A percentile compares a stretch with the other conserved stretches of the same genome.
Conservation (phyloP, 2,888 invertebrate genomes). For the Orchesella flavescens region DNA sequence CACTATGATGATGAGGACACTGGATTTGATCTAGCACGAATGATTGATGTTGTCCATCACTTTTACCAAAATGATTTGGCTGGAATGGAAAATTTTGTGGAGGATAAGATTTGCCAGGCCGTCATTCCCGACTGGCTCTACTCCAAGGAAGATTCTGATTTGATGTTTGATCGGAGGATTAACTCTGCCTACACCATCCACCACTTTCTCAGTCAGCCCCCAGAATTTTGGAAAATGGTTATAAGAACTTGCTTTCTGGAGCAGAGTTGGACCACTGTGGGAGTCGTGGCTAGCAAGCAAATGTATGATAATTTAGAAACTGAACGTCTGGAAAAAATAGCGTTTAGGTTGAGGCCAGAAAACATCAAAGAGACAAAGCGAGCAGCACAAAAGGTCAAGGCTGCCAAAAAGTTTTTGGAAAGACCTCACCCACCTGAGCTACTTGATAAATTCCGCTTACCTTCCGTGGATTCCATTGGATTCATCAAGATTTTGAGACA, state of each 20-base stretch:
- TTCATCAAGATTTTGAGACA: constrained; percentile 28
- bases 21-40: constrained; percentile 27
- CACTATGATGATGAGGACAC: not conserved
- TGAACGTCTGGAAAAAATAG: constrained; percentile 31
- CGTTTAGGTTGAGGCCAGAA: constrained; percentile 16
- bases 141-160: constrained; percentile 12
- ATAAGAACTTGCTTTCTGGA: constrained; percentile 48
- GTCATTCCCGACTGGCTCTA: constrained; percentile 59
- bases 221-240: constrained; percentile 52
- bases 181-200: constrained; percentile 61
- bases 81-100: constrained; percentile 49
- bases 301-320: constrained; percentile 24
- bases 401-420: constrained; percentile 33
- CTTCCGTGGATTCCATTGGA: constrained; percentile 40
- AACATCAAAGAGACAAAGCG: constrained; percentile 48
- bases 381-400: constrained; percentile 28
- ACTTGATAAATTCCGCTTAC: constrained; percentile 17
- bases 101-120: constrained; percentile 47
- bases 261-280: constrained; percentile 49
- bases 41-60: constrained; percentile 34
- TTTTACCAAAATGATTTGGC: constrained; percentile 48
- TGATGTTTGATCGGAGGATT: constrained; percentile 44
- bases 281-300: constrained; percentile 40
- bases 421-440: constrained; percentile 18
- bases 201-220: constrained; percentile 50